phyloP scores from a whole-genome alignment of 2,797 vertebrate genomes.

The Macrochelys suwanniensis region DNA sequence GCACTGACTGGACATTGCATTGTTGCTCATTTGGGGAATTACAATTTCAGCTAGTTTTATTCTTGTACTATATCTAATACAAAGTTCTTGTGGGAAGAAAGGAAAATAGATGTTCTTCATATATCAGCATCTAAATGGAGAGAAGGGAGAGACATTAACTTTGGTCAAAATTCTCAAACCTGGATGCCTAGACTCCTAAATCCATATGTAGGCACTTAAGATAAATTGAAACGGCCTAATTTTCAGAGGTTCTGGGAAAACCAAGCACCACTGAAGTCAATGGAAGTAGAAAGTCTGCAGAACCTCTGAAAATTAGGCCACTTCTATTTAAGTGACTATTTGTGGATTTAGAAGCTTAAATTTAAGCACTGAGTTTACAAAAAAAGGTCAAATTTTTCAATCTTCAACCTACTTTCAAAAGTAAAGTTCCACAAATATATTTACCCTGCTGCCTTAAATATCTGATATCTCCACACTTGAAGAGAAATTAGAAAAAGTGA shows the following conservation, averaged over 20 bases:
- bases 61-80: neutral
- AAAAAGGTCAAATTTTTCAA: no score
- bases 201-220: neutral
- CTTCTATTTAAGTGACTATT: neutral
- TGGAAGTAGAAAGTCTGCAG: neutral
- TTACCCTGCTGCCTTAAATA: neutral
- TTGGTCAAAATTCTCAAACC: neutral
- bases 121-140: neutral
- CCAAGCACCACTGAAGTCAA: neutral
- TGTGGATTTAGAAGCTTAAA: neutral
- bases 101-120: neutral
- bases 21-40: neutral
- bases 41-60: neutral
- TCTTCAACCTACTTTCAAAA: neutral
- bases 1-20: neutral
- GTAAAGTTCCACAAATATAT: neutral
- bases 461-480: neutral
- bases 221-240: neutral
- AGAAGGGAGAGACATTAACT: neutral
- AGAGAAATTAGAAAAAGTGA: neutral
- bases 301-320: neutral
- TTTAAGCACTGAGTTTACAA: neutral
- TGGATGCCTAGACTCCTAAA: neutral
- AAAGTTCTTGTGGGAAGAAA: neutral
- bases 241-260: neutral